Percentiles rank a stretch among this genome's conserved stretches.
Evolutionary conservation across 2,797 vertebrate genomes (phyloP).

Genomic region (Takifugu rubripes): DNA sequence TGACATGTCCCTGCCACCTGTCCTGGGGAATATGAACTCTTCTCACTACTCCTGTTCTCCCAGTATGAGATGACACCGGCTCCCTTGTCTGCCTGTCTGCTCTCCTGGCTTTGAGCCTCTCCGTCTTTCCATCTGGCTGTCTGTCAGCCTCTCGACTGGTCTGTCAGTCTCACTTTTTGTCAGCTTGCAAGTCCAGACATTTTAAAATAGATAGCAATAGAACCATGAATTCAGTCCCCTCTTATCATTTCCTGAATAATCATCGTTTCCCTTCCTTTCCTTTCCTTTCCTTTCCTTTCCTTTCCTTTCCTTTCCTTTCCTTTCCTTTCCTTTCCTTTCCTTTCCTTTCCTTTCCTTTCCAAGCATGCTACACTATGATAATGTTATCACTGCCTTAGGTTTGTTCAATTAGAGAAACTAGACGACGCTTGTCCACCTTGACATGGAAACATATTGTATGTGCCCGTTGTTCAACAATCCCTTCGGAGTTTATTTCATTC

Average conservation of each 20-base stretch:
- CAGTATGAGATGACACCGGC: slow-evolving; percentile 59
- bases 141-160: slow-evolving; percentile 51
- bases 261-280: slow-evolving; percentile 9
- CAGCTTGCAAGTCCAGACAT: slow-evolving; percentile 33
- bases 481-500: slow-evolving; percentile 51
- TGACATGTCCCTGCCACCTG: slow-evolving; percentile 70
- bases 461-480: slow-evolving; percentile 31
- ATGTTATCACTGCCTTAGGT: slow-evolving; percentile 52
- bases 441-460: no score
- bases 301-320: no score
- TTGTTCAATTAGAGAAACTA: slow-evolving; percentile 53
- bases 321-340: no score
- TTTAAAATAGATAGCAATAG: no score
- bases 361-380: background rate
- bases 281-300: background rate
- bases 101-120: slow-evolving; percentile 59
- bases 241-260: slow-evolving; percentile 25
- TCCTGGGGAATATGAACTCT: slow-evolving; percentile 68
- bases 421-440: no score
- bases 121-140: slow-evolving; percentile 61
- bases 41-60: slow-evolving; percentile 65
- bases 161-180: slow-evolving; percentile 26
- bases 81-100: slow-evolving; percentile 56
- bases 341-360: background rate
- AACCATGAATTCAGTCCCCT: background rate